A percentile compares a stretch with the other conserved stretches of the same genome.
Conservation (phyloP, 2,113 vertebrate genomes). For the Rhea americana region DNA sequence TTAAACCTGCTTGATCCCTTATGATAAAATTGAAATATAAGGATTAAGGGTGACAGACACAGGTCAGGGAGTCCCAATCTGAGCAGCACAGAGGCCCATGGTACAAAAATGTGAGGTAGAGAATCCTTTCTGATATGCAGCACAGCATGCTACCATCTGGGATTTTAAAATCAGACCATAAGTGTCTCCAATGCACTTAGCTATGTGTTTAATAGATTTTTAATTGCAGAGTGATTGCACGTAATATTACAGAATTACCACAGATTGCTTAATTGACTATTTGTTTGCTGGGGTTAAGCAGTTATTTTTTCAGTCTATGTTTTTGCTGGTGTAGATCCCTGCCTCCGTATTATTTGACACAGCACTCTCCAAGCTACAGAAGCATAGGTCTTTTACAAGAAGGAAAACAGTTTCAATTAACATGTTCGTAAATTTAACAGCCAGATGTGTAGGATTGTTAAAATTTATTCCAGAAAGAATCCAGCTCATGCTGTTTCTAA, state of each 20-base stretch:
- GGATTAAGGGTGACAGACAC: slow-evolving; percentile 1
- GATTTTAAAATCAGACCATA: neutral
- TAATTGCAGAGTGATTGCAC: slow-evolving; percentile 36
- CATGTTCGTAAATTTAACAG: neutral
- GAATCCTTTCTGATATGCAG: neutral
- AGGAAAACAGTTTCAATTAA: neutral
- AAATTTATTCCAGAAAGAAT: neutral
- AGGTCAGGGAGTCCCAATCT: neutral
- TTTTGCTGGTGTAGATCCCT: neutral
- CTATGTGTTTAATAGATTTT: slow-evolving; percentile 5
- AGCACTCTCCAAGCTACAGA: neutral
- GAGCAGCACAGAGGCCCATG: rapidly evolving
- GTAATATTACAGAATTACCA: slow-evolving; percentile 43
- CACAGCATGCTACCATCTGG: neutral
- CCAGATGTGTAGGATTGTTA: neutral
- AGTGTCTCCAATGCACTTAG: neutral
- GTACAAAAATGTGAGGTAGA: neutral
- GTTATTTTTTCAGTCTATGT: neutral
- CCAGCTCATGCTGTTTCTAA: neutral
- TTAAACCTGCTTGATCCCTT: slow-evolving; percentile 12
- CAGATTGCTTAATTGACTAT: slow-evolving; percentile 36
- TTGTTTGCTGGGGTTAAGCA: slow-evolving; percentile 2
- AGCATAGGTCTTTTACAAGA: neutral
- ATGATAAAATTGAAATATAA: neutral
- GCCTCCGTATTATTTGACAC: neutral